These are phyloP conservation scores for Corticium candelabrum DNA, from an alignment of 37 sponge, comb jelly and placozoan species.

Conservation along the genomic window DNA sequence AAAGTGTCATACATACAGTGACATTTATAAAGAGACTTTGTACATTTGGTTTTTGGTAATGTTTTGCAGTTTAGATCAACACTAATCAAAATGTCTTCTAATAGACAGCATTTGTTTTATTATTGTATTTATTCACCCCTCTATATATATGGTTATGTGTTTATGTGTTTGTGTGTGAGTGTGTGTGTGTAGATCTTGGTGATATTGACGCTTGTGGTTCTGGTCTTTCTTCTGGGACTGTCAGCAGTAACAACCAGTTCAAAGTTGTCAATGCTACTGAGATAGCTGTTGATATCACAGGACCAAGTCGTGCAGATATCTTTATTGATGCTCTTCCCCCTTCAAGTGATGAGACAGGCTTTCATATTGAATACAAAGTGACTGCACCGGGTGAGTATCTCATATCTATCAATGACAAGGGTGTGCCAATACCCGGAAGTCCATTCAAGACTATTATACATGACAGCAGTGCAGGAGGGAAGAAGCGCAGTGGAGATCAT, in stretches of 20 bases:
- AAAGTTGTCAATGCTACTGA: background rate
- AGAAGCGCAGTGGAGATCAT: background rate
- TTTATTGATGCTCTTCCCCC: background rate
- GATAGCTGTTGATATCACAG: background rate
- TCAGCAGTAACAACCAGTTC: background rate
- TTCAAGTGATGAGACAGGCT: background rate
- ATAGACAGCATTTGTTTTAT: too few species aligned
- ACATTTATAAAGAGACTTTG: too few species aligned
- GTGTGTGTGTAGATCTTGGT: slow-evolving; percentile 10
- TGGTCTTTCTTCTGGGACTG: background rate
- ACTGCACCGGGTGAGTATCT: background rate
- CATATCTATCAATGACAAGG: background rate
- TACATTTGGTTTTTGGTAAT: too few species aligned
- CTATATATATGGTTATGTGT: too few species aligned
- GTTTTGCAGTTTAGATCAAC: too few species aligned
- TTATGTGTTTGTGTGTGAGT: too few species aligned
- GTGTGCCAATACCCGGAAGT: background rate
- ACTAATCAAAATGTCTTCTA: too few species aligned
- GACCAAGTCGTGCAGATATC: background rate
- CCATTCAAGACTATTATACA: background rate
- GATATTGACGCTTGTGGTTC: background rate
- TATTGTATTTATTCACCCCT: too few species aligned
- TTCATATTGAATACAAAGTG: background rate
- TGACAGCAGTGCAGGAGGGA: background rate
- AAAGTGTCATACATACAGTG: too few species aligned